Conservation (phyloP, 1,140 invertebrate species). For the Drosophila rhopaloa region DNA sequence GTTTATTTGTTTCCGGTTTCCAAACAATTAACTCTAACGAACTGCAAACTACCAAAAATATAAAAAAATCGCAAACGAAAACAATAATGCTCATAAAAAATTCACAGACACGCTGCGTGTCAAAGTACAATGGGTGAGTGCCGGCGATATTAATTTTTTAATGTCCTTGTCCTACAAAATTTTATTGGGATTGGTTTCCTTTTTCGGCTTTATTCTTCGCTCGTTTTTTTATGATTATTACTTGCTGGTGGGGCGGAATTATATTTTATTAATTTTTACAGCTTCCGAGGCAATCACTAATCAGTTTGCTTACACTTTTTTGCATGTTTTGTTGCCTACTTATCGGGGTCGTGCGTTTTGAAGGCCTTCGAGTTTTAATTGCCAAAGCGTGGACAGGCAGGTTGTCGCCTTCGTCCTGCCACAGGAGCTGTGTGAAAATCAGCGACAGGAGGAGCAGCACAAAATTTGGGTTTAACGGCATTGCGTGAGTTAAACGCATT, state of each 20-base stretch:
- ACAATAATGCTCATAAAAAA: constrained; percentile 54
- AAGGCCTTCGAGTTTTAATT: constrained; percentile 84
- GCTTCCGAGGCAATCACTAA: constrained; percentile 56
- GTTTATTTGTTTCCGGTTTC: constrained; percentile 64
- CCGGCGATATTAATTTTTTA: constrained; percentile 55
- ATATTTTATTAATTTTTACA: constrained; percentile 59
- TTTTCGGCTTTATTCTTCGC: constrained; percentile 18
- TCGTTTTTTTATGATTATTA: constrained; percentile 58
- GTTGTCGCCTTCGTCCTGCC: constrained; percentile 53
- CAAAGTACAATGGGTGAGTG: constrained; percentile 83
- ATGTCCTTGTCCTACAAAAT: constrained; percentile 44
- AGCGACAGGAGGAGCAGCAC: constrained; percentile 54
- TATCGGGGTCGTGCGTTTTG: constrained; percentile 25
- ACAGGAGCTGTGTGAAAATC: constrained; percentile 6
- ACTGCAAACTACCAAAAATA: constrained; percentile 60
- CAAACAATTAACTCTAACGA: constrained; percentile 76
- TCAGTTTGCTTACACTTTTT: constrained; percentile 60
- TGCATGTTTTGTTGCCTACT: constrained; percentile 34
- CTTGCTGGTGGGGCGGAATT: constrained; percentile 25
- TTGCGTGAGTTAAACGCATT: constrained; percentile 74
- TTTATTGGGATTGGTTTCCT: constrained; percentile 25
- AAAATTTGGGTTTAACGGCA: constrained; percentile 68
- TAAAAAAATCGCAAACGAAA: constrained; percentile 23
- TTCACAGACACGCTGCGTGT: constrained; percentile 73
- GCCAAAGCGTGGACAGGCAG: constrained; percentile 62